Percentiles rank a stretch among this genome's conserved stretches.
These are phyloP conservation scores for Acleris holmiana DNA, from an alignment of 2,888 invertebrate genomes.

Conservation along the genomic window DNA sequence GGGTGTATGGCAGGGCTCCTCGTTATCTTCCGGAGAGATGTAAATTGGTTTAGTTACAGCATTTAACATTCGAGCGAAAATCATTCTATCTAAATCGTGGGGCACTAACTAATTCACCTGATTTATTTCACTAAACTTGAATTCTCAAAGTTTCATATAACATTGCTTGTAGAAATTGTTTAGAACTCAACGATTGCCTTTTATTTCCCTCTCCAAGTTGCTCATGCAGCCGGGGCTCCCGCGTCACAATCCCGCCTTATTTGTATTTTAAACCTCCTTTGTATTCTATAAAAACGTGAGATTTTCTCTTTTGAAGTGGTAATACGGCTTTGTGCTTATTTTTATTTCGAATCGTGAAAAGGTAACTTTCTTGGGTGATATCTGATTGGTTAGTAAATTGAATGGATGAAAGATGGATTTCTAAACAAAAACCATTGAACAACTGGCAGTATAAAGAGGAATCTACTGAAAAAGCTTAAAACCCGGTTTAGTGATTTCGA, in stretches of 20 bases:
- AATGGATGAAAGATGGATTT: no score
- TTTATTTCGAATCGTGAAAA: background rate
- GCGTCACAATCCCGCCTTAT: slow-evolving; percentile 49
- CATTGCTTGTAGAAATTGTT: slow-evolving; percentile 7
- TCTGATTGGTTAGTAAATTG: no score
- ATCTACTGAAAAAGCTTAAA: no score
- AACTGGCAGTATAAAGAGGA: no score
- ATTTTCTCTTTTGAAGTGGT: slow-evolving; percentile 33
- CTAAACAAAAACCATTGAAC: no score
- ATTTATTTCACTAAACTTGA: background rate
- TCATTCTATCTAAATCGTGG: no score
- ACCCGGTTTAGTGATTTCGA: no score
- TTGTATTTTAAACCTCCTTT: slow-evolving; percentile 52
- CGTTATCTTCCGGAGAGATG: no score
- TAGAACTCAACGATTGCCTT: slow-evolving; percentile 38
- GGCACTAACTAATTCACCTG: background rate
- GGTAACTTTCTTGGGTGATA: no score
- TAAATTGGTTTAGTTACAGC: no score
- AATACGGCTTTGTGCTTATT: background rate
- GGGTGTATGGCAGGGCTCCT: no score
- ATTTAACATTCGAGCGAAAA: no score
- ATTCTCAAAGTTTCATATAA: background rate
- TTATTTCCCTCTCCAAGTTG: slow-evolving; percentile 48
- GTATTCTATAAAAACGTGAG: slow-evolving; percentile 46
- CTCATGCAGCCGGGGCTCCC: slow-evolving; percentile 46